Evolutionary conservation across 1,140 invertebrate species (phyloP).

Genomic region (Brachionus asplanchnoidis): DNA sequence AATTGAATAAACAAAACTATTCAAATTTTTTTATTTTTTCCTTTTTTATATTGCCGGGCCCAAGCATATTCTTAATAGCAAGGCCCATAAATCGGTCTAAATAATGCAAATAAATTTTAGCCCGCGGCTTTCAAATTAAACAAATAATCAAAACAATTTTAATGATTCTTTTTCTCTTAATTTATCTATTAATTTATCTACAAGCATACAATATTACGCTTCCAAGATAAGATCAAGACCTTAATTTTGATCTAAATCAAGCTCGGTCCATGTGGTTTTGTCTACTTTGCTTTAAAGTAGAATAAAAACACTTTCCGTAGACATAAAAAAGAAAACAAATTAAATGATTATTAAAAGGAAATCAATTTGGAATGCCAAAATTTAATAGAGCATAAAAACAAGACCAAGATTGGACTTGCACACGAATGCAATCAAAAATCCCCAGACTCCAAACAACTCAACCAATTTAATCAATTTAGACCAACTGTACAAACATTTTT

Average conservation of each 20-base stretch:
- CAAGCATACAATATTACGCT: background rate
- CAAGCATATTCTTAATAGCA: too few relatives aligned
- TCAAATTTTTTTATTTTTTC: too few relatives aligned
- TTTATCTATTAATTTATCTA: too few relatives aligned
- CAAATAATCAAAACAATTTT: background rate
- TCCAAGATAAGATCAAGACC: background rate
- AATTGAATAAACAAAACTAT: too few relatives aligned
- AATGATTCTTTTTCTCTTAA: background rate
- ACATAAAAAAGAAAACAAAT: background rate
- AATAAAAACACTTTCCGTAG: background rate
- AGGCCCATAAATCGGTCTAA: too few relatives aligned
- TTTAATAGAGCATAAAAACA: constrained; percentile 30
- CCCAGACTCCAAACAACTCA: background rate
- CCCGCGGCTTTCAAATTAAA: background rate
- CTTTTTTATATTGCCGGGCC: too few relatives aligned
- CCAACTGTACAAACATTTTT: background rate
- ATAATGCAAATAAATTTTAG: too few relatives aligned
- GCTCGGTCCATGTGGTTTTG: background rate
- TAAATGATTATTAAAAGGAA: constrained; percentile 16
- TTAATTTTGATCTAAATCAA: background rate
- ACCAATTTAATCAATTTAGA: background rate
- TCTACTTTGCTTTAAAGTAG: background rate
- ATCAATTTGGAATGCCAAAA: constrained; percentile 26
- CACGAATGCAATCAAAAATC: background rate
- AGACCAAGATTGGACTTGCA: background rate